phyloP scores from a whole-genome alignment of 2,797 vertebrate species.

The Syngnathus acus region DNA sequence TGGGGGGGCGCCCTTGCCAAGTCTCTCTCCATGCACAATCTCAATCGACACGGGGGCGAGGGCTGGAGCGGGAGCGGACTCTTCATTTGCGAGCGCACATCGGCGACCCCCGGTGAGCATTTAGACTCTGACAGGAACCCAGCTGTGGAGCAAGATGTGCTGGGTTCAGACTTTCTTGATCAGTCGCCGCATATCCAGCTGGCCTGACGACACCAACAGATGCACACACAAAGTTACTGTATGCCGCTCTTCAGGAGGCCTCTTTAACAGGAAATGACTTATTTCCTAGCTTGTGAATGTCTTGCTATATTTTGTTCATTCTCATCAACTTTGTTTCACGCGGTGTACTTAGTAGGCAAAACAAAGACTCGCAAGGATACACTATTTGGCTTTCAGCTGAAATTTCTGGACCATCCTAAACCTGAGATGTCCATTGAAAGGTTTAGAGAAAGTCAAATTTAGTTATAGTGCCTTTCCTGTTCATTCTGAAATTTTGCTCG shows the following conservation, averaged over 20 bases:
- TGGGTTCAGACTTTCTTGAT: constrained; percentile 76
- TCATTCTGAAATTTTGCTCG: no score
- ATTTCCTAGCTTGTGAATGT: constrained; percentile 22
- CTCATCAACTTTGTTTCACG: constrained; percentile 6
- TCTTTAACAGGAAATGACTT: constrained; percentile 26
- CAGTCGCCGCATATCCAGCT: constrained; percentile 82
- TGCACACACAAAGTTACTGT: constrained; percentile 12
- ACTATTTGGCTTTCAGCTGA: neutral
- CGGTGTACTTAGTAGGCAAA: constrained; percentile 15
- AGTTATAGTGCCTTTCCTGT: no score
- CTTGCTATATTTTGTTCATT: constrained; percentile 16
- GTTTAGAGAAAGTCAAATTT: no score
- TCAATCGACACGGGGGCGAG: constrained; percentile 66
- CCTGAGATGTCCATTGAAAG: no score
- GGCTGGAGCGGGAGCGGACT: constrained; percentile 85
- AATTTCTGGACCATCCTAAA: neutral
- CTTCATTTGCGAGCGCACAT: constrained; percentile 86
- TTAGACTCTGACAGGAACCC: constrained; percentile 66
- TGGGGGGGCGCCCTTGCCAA: constrained; percentile 79
- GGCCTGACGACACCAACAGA: constrained; percentile 65
- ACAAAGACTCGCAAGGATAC: neutral
- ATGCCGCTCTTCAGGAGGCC: constrained; percentile 15
- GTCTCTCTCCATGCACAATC: constrained; percentile 86
- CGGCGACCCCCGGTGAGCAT: constrained; percentile 62
- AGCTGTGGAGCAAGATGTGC: constrained; percentile 69